Evolutionary conservation across 2,113 vertebrate species (phyloP).

Genomic region (Alouatta palliata): DNA sequence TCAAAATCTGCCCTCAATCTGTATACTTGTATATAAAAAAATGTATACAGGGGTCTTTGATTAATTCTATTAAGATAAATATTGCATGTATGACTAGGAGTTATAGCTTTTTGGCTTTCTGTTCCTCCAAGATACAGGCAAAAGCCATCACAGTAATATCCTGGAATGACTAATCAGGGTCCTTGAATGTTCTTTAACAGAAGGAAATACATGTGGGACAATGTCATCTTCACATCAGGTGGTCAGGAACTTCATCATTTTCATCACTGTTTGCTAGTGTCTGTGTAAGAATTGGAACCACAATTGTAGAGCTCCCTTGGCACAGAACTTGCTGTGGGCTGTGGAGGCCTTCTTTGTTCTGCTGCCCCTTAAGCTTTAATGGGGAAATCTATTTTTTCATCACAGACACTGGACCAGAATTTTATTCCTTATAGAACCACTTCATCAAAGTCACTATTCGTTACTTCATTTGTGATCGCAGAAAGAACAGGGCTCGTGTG

Average conservation of each 20-base stretch:
- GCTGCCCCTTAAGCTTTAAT: slow-evolving; percentile 93
- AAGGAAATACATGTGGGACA: slow-evolving; percentile 90
- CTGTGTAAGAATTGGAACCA: slow-evolving; percentile 92
- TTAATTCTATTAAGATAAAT: slow-evolving; percentile 92
- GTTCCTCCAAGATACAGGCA: slow-evolving; percentile 91
- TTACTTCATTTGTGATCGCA: slow-evolving; percentile 94
- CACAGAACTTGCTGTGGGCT: slow-evolving; percentile 95
- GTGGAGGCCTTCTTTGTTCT: slow-evolving; percentile 91
- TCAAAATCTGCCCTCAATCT: slow-evolving; percentile 90
- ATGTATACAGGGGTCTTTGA: slow-evolving; percentile 92
- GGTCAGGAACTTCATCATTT: slow-evolving; percentile 92
- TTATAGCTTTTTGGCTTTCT: slow-evolving; percentile 92
- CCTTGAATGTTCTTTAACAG: slow-evolving; percentile 93
- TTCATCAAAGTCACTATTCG: slow-evolving; percentile 96
- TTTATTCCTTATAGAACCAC: slow-evolving; percentile 93
- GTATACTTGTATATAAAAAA: slow-evolving; percentile 91
- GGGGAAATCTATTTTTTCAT: slow-evolving; percentile 94
- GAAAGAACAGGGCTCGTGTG: slow-evolving; percentile 93
- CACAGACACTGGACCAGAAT: slow-evolving; percentile 94
- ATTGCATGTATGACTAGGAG: slow-evolving; percentile 91
- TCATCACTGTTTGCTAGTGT: slow-evolving; percentile 94
- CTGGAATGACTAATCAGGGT: slow-evolving; percentile 89
- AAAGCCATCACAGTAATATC: slow-evolving; percentile 93
- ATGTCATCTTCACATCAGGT: slow-evolving; percentile 94
- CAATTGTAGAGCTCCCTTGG: slow-evolving; percentile 90